Evolutionary conservation across 2,888 invertebrate species (phyloP).

Genomic region (Parnassius orleans): DNA sequence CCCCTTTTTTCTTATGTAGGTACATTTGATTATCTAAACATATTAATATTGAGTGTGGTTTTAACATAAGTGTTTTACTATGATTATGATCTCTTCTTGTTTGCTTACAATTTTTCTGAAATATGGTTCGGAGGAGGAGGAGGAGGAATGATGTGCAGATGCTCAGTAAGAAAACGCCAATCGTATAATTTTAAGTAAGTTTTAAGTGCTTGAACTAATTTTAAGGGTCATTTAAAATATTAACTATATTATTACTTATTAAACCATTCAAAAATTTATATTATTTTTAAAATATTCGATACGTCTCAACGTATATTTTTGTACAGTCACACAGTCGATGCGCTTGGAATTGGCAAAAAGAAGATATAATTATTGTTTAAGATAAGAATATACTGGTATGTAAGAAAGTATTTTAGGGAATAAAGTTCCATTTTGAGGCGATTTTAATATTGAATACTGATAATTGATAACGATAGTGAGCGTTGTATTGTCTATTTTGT

Average conservation of each 20-base stretch:
- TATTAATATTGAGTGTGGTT: conserved; percentile 66
- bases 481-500: conserved; percentile 77
- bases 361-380: conserved; percentile 40
- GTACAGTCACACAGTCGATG: conserved; percentile 69
- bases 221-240: conserved; percentile 62
- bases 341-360: conserved; percentile 74
- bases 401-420: conserved; percentile 41
- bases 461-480: conserved; percentile 71
- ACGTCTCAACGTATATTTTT: conserved; percentile 75
- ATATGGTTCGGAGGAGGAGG: conserved; percentile 48
- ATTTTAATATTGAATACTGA: conserved; percentile 63
- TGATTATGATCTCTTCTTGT: conserved; percentile 63
- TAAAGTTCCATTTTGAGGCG: conserved; percentile 71
- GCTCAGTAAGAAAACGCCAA: conserved; percentile 59
- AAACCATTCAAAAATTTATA: conserved; percentile 63
- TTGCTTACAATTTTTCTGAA: conserved; percentile 77
- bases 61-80: conserved; percentile 58
- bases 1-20: conserved; percentile 52
- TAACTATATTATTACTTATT: conserved; percentile 52
- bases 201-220: conserved; percentile 69
- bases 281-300: conserved; percentile 60
- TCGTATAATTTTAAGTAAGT: conserved; percentile 63
- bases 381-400: conserved; percentile 58
- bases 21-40: conserved; percentile 50
- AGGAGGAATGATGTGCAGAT: conserved; percentile 26